Evolutionary conservation across 2,113 vertebrate species (phyloP).

Genomic region (Phyllopteryx taeniolatus): DNA sequence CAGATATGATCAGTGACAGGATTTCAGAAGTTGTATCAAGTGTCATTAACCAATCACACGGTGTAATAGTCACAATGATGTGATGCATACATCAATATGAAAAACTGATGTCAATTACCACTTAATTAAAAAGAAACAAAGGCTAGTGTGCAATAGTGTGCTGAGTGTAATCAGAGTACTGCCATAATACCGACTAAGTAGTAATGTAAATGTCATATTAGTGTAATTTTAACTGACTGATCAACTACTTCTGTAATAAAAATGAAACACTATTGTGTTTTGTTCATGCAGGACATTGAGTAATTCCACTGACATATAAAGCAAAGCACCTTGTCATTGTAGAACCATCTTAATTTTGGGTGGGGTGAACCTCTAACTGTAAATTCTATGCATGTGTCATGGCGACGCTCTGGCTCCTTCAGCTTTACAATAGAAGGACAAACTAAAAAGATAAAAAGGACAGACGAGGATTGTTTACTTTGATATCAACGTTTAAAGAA

Average conservation of each 20-base stretch:
- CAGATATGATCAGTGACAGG: not conserved
- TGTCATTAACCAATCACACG: not conserved
- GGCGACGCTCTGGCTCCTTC: slow-evolving; percentile 82
- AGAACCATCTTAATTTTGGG: slow-evolving; percentile 84
- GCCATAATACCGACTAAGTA: not conserved
- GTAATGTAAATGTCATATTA: not conserved
- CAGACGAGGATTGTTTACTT: not conserved
- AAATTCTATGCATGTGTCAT: slow-evolving; percentile 93
- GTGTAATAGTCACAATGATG: not conserved
- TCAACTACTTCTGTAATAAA: not conserved
- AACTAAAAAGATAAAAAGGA: slow-evolving; percentile 65
- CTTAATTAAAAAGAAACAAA: not conserved
- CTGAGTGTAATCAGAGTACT: not conserved
- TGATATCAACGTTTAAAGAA: not conserved
- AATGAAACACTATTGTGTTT: not conserved
- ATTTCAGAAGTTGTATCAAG: not conserved
- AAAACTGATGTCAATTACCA: not conserved
- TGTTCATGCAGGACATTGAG: not conserved
- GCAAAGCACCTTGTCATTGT: slow-evolving; percentile 66
- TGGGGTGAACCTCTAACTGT: slow-evolving; percentile 87
- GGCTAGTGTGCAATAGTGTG: not conserved
- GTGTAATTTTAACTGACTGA: not conserved
- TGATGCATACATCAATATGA: not conserved
- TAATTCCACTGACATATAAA: not conserved
- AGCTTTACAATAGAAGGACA: slow-evolving; percentile 84